Conservation (phyloP, 2,888 invertebrate genomes). For the Balanococcus diminutus region DNA sequence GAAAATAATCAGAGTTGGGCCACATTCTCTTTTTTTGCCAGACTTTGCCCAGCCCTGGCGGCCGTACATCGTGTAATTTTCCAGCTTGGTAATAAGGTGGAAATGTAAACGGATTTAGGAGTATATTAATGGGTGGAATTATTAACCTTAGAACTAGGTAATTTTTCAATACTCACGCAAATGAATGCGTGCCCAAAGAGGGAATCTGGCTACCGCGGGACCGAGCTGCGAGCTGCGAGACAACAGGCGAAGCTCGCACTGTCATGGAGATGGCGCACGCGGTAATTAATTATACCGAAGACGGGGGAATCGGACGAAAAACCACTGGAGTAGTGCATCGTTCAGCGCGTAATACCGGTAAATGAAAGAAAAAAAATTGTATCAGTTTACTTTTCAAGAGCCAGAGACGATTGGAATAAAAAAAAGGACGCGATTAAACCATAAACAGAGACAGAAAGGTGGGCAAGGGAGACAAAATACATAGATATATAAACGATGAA, state of each 20-base stretch:
- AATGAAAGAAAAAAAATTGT: not conserved
- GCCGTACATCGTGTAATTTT: no score
- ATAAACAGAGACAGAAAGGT: not conserved
- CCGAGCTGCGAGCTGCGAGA: not conserved
- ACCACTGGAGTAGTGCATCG: not conserved
- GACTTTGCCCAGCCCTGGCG: no score
- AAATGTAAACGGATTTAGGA: slow-evolving; percentile 12
- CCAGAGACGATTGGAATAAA: not conserved
- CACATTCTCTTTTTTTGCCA: no score
- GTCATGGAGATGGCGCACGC: not conserved
- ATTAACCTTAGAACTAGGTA: slow-evolving; percentile 20
- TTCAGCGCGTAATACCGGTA: slow-evolving; percentile 38
- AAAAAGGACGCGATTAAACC: not conserved
- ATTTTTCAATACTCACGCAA: slow-evolving; percentile 25
- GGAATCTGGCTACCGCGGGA: not conserved
- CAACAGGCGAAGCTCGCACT: not conserved
- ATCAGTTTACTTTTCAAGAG: slow-evolving; percentile 4
- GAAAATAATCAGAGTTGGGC: no score
- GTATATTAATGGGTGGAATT: not conserved
- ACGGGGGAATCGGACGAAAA: slow-evolving; percentile 4
- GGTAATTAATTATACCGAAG: not conserved
- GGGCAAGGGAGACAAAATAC: not conserved
- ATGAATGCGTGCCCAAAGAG: not conserved
- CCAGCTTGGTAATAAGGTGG: not conserved
- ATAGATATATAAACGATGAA: slow-evolving; percentile 1